Conservation (phyloP, 2,888 invertebrate species). For the Coenonympha glycerion region DNA sequence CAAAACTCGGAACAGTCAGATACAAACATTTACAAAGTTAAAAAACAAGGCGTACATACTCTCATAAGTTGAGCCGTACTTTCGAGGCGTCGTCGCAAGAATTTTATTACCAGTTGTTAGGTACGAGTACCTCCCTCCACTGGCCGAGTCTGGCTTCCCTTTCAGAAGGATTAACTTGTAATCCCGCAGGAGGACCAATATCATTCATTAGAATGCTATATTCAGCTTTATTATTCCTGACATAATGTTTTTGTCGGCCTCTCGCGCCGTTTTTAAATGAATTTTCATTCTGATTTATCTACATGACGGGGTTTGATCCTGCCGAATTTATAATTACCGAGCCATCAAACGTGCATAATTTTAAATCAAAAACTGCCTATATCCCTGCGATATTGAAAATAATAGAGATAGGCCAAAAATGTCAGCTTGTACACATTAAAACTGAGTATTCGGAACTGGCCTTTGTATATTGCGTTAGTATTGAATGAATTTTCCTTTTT, state of each 20-base stretch:
- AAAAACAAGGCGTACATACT: constrained; percentile 51
- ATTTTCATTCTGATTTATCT: constrained; percentile 37
- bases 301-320: constrained; percentile 17
- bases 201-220: constrained; percentile 71
- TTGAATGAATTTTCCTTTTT: too few relatives aligned
- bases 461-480: too few relatives aligned
- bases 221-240: constrained; percentile 60
- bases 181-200: constrained; percentile 69
- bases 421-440: too few relatives aligned
- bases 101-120: constrained; percentile 56
- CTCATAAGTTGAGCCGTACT: constrained; percentile 43
- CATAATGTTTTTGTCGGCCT: constrained; percentile 40
- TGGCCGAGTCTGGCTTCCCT: constrained; percentile 42
- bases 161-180: constrained; percentile 73
- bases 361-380: not conserved
- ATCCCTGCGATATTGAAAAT: not conserved
- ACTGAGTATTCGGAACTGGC: too few relatives aligned
- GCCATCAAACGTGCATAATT: constrained; percentile 3
- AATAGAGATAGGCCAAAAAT: too few relatives aligned
- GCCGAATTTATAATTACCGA: constrained; percentile 20
- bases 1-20: too few relatives aligned
- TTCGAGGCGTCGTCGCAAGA: constrained; percentile 57
- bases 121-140: constrained; percentile 34
- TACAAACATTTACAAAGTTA: too few relatives aligned
- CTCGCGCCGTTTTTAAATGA: constrained; percentile 51